Percentiles rank a stretch among this genome's conserved stretches.
Evolutionary conservation across 2,113 vertebrate species (phyloP).

Genomic region (Clinocottus analis): DNA sequence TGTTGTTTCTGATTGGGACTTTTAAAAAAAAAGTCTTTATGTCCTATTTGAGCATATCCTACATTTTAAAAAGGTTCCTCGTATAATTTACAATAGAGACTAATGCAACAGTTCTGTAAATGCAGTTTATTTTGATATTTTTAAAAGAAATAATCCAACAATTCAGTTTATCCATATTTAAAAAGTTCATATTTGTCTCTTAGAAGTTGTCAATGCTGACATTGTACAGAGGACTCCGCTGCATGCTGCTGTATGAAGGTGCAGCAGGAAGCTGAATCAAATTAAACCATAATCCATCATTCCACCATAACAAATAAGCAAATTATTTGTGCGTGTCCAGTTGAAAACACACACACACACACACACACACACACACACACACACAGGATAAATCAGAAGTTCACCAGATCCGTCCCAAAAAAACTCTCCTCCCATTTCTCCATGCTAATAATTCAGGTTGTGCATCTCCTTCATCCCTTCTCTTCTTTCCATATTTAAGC

Average conservation of each 20-base stretch:
- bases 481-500: slow-evolving; percentile 31
- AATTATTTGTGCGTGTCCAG: no score
- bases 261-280: background rate
- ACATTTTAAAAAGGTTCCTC: background rate
- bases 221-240: background rate
- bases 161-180: background rate
- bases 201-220: background rate
- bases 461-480: slow-evolving; percentile 35
- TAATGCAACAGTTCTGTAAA: background rate
- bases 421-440: slow-evolving; percentile 14
- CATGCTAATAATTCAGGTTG: slow-evolving; percentile 22
- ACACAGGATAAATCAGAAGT: background rate
- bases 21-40: no score
- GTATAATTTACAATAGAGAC: background rate
- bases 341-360: background rate
- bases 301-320: slow-evolving; percentile 11
- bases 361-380: background rate
- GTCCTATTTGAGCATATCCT: background rate
- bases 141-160: background rate
- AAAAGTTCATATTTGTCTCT: background rate
- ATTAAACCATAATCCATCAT: slow-evolving; percentile 3
- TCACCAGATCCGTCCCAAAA: background rate
- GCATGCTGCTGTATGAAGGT: background rate
- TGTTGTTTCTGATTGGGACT: background rate
- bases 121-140: background rate